These are phyloP conservation scores for Pipistrellus kuhlii DNA, from an alignment of 2,797 vertebrate genomes.

Conservation along the genomic window DNA sequence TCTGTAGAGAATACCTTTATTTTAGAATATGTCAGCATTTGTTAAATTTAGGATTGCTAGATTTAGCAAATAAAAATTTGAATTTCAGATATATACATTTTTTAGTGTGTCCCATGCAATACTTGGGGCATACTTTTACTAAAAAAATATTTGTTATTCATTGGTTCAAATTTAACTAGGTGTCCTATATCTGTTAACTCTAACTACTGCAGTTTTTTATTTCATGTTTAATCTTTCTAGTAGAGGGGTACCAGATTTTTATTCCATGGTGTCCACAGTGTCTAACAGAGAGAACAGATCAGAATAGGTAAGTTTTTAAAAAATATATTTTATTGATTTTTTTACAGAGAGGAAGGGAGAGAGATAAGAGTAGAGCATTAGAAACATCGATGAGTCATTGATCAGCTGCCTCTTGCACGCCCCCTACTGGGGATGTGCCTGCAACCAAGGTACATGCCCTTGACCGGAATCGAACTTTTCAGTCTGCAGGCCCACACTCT, in stretches of 20 bases:
- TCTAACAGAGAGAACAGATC: not conserved
- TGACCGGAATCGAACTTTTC: no score
- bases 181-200: not conserved
- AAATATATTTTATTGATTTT: no score
- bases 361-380: no score
- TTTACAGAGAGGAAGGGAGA: no score
- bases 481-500: no score
- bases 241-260: not conserved
- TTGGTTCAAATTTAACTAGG: not conserved
- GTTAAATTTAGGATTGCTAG: not conserved
- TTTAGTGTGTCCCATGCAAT: not conserved
- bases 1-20: not conserved
- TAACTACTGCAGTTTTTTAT: not conserved
- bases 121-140: not conserved
- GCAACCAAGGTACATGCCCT: no score
- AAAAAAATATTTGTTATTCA: not conserved
- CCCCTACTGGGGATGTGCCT: no score
- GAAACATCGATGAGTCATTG: no score
- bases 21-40: not conserved
- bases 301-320: not conserved
- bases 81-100: not conserved
- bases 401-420: no score
- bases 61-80: constrained; percentile 50
- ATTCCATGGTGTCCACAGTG: not conserved
- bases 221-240: not conserved